Evolutionary conservation across 92 coral and sea anemone genomes (phyloP).

Genomic region (Porites rus): DNA sequence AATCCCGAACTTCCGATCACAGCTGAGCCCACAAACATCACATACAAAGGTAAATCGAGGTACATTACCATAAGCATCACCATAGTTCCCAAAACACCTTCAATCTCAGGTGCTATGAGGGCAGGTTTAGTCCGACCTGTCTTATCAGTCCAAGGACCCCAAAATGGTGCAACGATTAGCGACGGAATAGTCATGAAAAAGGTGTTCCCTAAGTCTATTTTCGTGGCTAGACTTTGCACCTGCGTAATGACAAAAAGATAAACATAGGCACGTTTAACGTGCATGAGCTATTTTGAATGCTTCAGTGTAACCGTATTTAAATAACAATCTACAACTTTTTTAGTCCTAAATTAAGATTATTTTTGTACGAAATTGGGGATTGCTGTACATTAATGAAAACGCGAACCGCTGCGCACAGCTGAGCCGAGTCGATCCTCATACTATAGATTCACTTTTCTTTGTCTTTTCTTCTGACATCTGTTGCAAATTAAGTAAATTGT

Average conservation of each 20-base stretch:
- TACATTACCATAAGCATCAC: conserved; percentile 73
- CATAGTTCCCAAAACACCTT: conserved; percentile 51
- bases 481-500: too few species aligned
- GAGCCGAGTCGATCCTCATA: too few species aligned
- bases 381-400: too few species aligned
- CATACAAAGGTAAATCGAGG: conserved; percentile 67
- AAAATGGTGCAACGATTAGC: conserved; percentile 61
- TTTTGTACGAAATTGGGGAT: too few species aligned
- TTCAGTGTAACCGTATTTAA: too few species aligned
- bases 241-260: conserved; percentile 9
- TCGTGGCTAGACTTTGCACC: conserved; percentile 75
- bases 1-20: conserved; percentile 77
- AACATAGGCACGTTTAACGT: too few species aligned
- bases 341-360: too few species aligned
- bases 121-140: conserved; percentile 70
- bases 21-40: conserved; percentile 71
- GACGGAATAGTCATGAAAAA: conserved; percentile 73
- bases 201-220: conserved; percentile 57
- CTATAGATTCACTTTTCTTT: too few species aligned
- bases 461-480: too few species aligned
- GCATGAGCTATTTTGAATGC: too few species aligned
- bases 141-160: conserved; percentile 84
- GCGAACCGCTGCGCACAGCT: too few species aligned
- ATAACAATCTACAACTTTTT: too few species aligned
- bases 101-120: conserved; percentile 60